Percentiles rank a stretch among this genome's conserved stretches.
Evolutionary conservation across 2,113 vertebrate species (phyloP).

Genomic region (Nymphicus hollandicus): DNA sequence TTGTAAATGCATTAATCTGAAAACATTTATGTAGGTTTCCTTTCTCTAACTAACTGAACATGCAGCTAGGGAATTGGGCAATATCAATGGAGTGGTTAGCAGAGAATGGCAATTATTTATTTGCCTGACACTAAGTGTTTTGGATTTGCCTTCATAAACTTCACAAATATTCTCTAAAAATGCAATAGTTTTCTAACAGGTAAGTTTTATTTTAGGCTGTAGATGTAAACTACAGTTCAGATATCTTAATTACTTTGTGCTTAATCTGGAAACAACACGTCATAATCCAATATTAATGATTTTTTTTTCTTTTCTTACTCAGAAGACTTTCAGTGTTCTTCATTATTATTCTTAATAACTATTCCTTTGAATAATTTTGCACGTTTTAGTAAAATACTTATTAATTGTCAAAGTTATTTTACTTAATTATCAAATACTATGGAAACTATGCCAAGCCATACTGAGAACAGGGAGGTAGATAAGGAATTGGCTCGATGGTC

Average conservation of each 20-base stretch:
- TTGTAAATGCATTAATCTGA: constrained; percentile 59
- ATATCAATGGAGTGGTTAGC: not conserved
- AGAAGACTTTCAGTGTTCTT: not conserved
- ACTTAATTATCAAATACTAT: constrained; percentile 22
- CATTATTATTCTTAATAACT: not conserved
- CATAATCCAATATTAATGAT: not conserved
- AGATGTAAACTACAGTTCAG: not conserved
- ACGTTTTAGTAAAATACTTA: constrained; percentile 9
- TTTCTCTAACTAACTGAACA: not conserved
- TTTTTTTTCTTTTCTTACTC: not conserved
- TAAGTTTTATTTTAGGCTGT: not conserved
- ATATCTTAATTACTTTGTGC: not conserved
- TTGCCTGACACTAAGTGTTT: not conserved
- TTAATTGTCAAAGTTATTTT: not conserved
- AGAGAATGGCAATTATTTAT: not conserved
- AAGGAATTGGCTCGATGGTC: not conserved
- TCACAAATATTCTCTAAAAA: not conserved
- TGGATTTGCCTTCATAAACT: not conserved
- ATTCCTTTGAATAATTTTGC: not conserved
- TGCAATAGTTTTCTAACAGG: not conserved
- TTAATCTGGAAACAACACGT: not conserved
- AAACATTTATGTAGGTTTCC: constrained; percentile 34
- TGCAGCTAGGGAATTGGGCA: not conserved
- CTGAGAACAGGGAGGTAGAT: no score
- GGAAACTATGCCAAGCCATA: not conserved